phyloP scores from a whole-genome alignment of 2,888 invertebrate species.

The Amblyjoppa fuscipennis region DNA sequence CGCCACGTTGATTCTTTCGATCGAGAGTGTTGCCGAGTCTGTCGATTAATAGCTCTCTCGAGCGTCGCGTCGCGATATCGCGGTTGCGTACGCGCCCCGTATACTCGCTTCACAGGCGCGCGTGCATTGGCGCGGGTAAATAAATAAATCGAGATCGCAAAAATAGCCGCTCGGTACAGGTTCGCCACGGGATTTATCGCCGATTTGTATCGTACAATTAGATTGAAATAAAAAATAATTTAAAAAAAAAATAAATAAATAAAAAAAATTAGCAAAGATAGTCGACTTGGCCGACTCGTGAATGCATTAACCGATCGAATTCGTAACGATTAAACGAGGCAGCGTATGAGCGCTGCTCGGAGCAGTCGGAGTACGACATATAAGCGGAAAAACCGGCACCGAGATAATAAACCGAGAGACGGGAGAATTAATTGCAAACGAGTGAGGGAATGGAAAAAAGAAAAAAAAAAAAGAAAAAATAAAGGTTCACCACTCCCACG shows the following conservation, averaged over 20 bases:
- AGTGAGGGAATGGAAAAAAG: not conserved
- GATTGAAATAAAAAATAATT: not conserved
- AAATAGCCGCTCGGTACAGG: not conserved
- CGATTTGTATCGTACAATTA: constrained; percentile 35
- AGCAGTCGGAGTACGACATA: not conserved
- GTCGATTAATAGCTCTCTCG: constrained; percentile 40
- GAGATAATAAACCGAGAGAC: constrained; percentile 40
- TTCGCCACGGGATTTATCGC: constrained; percentile 3
- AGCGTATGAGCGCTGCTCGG: not conserved
- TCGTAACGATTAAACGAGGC: constrained; percentile 34
- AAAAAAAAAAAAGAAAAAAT: not conserved
- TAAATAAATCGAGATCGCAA: constrained; percentile 42
- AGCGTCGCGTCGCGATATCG: constrained; percentile 44
- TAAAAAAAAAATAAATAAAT: not conserved
- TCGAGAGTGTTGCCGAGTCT: constrained; percentile 14
- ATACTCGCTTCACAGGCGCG: not conserved
- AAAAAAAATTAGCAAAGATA: not conserved
- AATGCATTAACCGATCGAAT: constrained; percentile 21
- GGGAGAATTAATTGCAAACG: constrained; percentile 21
- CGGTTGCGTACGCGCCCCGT: constrained; percentile 4
- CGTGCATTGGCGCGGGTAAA: not conserved
- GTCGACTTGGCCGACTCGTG: constrained; percentile 17
- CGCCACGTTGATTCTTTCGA: constrained; percentile 19
- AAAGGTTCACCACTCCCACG: not conserved
- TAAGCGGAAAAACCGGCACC: constrained; percentile 15